Conservation (phyloP, 2,113 vertebrate species). For the Hippocampus abdominalis region DNA sequence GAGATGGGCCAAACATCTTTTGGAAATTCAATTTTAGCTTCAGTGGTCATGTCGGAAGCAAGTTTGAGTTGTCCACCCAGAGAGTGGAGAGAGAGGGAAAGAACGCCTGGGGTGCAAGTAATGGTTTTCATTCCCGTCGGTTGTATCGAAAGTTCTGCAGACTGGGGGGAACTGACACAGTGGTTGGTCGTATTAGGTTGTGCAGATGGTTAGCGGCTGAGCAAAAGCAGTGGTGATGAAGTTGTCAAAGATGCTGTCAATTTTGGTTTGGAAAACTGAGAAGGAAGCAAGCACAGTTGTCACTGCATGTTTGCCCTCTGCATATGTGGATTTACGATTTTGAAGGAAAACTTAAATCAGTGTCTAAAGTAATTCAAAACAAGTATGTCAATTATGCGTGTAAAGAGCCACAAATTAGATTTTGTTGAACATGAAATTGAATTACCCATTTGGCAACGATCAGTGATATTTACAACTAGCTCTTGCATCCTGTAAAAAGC, state of each 20-base stretch:
- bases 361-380: conserved; percentile 23
- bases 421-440: conserved; percentile 50
- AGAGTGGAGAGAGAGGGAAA: background rate
- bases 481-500: background rate
- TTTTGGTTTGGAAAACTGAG: background rate
- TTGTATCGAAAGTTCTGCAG: background rate
- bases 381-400: background rate
- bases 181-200: background rate
- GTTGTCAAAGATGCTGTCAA: background rate
- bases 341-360: conserved; percentile 17
- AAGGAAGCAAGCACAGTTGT: background rate
- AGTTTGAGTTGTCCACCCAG: too few species aligned
- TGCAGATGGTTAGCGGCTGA: background rate
- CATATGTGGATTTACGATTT: background rate
- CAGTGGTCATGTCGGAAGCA: background rate
- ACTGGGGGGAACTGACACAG: background rate
- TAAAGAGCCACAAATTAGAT: conserved; percentile 51
- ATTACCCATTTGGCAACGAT: conserved; percentile 37
- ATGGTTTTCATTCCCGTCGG: background rate
- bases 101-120: background rate
- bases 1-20: too few species aligned
- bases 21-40: background rate
- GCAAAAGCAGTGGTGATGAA: background rate
- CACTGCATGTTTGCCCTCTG: background rate
- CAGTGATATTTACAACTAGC: conserved; percentile 42